Conservation (phyloP, 2,113 vertebrate species). For the Etia nguti region DNA sequence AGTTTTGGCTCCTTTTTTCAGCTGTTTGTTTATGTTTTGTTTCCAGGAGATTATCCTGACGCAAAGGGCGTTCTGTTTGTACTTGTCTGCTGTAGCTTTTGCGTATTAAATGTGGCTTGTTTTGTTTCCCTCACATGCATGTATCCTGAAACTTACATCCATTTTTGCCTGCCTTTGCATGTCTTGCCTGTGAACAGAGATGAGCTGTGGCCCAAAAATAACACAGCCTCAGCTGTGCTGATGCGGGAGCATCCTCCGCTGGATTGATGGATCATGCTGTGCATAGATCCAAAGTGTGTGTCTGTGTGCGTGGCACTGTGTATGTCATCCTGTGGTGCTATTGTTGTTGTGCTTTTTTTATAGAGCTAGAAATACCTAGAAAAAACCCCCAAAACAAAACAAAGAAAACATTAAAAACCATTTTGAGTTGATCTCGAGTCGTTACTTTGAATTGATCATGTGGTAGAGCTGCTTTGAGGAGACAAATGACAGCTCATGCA, state of each 20-base stretch:
- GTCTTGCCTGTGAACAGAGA: conserved; percentile 52
- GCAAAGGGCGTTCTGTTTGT: background rate
- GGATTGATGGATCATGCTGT: conserved; percentile 51
- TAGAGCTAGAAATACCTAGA: background rate
- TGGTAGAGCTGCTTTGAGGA: background rate
- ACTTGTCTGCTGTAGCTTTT: background rate
- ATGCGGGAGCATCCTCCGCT: conserved; percentile 45
- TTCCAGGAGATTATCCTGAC: background rate
- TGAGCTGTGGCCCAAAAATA: conserved; percentile 65
- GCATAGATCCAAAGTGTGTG: conserved; percentile 37
- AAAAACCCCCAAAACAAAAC: background rate
- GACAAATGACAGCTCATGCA: background rate
- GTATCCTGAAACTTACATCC: background rate
- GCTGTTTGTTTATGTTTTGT: background rate
- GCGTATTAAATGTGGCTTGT: background rate
- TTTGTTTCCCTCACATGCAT: background rate
- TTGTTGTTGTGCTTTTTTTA: background rate
- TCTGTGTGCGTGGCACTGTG: background rate
- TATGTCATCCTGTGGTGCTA: conserved; percentile 2
- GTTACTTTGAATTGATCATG: background rate
- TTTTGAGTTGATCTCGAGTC: background rate
- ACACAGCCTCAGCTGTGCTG: conserved; percentile 40
- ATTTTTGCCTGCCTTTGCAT: conserved; percentile 19
- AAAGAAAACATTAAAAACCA: background rate
- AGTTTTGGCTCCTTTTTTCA: background rate